Evolutionary conservation across 1,140 invertebrate genomes (phyloP).

Genomic region (Drosophila suzukii): DNA sequence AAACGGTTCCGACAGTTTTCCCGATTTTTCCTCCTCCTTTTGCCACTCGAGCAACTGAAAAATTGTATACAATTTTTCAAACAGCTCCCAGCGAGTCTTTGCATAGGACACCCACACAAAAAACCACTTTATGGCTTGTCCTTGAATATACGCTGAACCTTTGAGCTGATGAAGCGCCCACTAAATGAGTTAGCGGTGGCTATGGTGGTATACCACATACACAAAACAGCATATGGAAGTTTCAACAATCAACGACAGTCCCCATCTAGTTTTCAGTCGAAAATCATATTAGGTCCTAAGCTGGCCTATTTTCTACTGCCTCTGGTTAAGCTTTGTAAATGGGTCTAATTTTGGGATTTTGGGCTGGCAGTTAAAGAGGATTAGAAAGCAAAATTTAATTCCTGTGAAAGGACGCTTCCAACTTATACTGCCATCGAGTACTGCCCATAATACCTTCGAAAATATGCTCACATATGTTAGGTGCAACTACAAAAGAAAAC

Average conservation of each 20-base stretch:
- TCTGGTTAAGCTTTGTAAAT: background rate
- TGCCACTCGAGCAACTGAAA: slow-evolving; percentile 7
- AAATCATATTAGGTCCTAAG: slow-evolving; percentile 18
- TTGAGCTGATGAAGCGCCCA: slow-evolving; percentile 13
- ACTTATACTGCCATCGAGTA: background rate
- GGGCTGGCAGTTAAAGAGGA: slow-evolving; percentile 1
- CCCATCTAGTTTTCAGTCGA: slow-evolving; percentile 13
- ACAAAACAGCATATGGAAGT: background rate
- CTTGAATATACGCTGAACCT: slow-evolving; percentile 6
- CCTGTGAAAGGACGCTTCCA: background rate
- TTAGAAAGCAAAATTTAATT: slow-evolving; percentile 10
- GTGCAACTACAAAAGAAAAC: background rate
- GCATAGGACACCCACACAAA: slow-evolving; percentile 8
- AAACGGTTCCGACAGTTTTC: slow-evolving; percentile 19
- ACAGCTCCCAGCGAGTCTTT: slow-evolving; percentile 7
- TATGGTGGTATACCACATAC: background rate
- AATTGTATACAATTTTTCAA: slow-evolving; percentile 24
- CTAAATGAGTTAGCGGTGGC: slow-evolving; percentile 23
- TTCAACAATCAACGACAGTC: slow-evolving; percentile 1
- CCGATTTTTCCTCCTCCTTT: background rate
- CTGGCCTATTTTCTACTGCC: slow-evolving; percentile 16
- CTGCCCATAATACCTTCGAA: slow-evolving; percentile 5
- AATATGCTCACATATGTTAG: slow-evolving; percentile 20
- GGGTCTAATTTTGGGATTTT: slow-evolving; percentile 9
- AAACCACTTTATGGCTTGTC: slow-evolving; percentile 8